Conservation (phyloP, 2,113 vertebrate species). For the Xiphophorus couchianus region DNA sequence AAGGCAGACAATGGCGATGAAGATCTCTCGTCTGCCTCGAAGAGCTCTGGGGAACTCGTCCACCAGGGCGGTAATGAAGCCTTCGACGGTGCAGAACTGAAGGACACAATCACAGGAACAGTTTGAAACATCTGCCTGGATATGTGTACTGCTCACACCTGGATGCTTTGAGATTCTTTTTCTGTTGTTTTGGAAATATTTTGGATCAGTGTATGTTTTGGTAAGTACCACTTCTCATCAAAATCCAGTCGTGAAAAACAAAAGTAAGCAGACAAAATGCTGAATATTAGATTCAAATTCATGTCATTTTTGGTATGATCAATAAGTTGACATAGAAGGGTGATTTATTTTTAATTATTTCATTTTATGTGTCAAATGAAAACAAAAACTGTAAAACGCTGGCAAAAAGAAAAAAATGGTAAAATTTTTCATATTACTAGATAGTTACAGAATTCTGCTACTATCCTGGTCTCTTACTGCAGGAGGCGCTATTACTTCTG, state of each 20-base stretch:
- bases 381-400: too few species aligned
- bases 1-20: conserved; percentile 92
- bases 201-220: background rate
- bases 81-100: conserved; percentile 98
- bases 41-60: conserved; percentile 92
- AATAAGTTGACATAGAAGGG: background rate
- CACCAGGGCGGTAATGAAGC: conserved; percentile 96
- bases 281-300: background rate
- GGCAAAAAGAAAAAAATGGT: background rate
- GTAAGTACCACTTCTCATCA: background rate
- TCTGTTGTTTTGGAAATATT: background rate
- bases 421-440: background rate
- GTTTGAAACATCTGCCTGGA: conserved; percentile 6
- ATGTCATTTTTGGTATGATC: background rate
- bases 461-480: background rate
- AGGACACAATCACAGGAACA: conserved; percentile 40
- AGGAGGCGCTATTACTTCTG: background rate
- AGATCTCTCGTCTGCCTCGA: conserved; percentile 91
- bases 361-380: background rate
- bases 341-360: background rate
- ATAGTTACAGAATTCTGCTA: too few species aligned
- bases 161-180: conserved; percentile 1
- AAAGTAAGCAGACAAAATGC: background rate
- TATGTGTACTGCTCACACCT: conserved; percentile 12
- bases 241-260: background rate